Conservation (phyloP, 2,797 vertebrate genomes). For the Paedocypris micromegethes region DNA sequence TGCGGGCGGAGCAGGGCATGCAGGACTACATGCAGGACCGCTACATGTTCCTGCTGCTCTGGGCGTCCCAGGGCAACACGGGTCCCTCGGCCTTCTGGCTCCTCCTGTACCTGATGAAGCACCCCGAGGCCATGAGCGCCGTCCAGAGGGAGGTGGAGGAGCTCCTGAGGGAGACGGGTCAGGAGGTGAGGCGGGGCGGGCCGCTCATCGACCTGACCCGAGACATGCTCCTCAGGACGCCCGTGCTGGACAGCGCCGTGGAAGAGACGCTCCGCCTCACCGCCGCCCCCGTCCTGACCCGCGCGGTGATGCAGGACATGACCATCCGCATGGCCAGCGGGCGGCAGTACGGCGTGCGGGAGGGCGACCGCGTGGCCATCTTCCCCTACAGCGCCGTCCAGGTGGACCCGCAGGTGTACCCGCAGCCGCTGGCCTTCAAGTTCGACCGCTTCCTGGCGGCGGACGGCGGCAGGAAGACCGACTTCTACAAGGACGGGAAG, state of each 20-base stretch:
- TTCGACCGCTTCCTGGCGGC: slow-evolving; percentile 80
- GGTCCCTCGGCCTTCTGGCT: slow-evolving; percentile 86
- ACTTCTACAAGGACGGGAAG: slow-evolving; percentile 80
- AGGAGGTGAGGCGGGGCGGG: slow-evolving; percentile 55
- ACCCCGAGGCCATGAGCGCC: slow-evolving; percentile 78
- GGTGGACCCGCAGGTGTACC: slow-evolving; percentile 79
- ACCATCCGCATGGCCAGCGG: slow-evolving; percentile 68
- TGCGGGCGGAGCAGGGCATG: slow-evolving; percentile 58
- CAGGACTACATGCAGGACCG: slow-evolving; percentile 68
- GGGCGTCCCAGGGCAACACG: slow-evolving; percentile 89
- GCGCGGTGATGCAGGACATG: slow-evolving; percentile 68
- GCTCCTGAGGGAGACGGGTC: slow-evolving; percentile 63
- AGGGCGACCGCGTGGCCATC: slow-evolving; percentile 75
- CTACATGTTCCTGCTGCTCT: slow-evolving; percentile 84
- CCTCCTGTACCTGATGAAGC: slow-evolving; percentile 82
- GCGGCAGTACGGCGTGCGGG: slow-evolving; percentile 65
- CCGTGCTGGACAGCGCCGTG: slow-evolving; percentile 79
- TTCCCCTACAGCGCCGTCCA: slow-evolving; percentile 81
- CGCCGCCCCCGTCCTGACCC: slow-evolving; percentile 69
- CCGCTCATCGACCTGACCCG: slow-evolving; percentile 61
- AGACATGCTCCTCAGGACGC: slow-evolving; percentile 73
- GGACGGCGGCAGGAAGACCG: slow-evolving; percentile 69
- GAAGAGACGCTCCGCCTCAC: slow-evolving; percentile 80
- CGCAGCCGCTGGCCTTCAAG: slow-evolving; percentile 75
- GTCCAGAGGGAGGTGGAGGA: slow-evolving; percentile 70